Conservation (phyloP, 2,888 invertebrate genomes). For the Tipula helvola region DNA sequence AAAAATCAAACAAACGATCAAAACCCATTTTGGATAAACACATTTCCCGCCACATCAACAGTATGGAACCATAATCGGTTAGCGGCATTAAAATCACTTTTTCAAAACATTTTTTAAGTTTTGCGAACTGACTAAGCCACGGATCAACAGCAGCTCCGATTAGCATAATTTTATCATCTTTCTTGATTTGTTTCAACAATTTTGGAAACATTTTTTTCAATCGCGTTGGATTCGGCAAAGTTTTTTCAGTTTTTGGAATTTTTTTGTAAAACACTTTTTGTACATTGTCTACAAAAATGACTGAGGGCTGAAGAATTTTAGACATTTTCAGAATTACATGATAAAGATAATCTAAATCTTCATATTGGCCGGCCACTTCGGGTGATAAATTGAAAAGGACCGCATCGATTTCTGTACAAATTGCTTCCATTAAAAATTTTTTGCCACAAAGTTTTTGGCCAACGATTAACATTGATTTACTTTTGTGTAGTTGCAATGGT, state of each 20-base stretch:
- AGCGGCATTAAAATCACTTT: slow-evolving; percentile 28
- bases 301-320: slow-evolving; percentile 45
- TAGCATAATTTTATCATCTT: slow-evolving; percentile 41
- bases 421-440: slow-evolving; percentile 50
- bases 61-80: slow-evolving; percentile 30
- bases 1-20: slow-evolving; percentile 20
- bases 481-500: slow-evolving; percentile 30
- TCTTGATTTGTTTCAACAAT: slow-evolving; percentile 40
- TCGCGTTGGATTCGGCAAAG: slow-evolving; percentile 34
- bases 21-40: slow-evolving; percentile 22
- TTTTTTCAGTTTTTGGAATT: slow-evolving; percentile 26
- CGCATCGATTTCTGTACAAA: slow-evolving; percentile 53
- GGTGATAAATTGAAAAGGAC: slow-evolving; percentile 52
- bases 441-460: slow-evolving; percentile 58
- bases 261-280: slow-evolving; percentile 44
- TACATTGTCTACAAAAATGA: slow-evolving; percentile 43
- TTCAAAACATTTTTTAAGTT: slow-evolving; percentile 27
- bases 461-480: slow-evolving; percentile 48
- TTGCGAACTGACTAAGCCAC: slow-evolving; percentile 34
- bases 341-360: slow-evolving; percentile 46
- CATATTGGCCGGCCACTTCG: slow-evolving; percentile 45
- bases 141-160: slow-evolving; percentile 42
- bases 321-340: slow-evolving; percentile 49
- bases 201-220: slow-evolving; percentile 36
- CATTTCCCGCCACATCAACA: slow-evolving; percentile 25